Percentiles rank a stretch among this genome's conserved stretches.
Conservation (phyloP, 2,113 vertebrate species). For the Atractosteus spatula region DNA sequence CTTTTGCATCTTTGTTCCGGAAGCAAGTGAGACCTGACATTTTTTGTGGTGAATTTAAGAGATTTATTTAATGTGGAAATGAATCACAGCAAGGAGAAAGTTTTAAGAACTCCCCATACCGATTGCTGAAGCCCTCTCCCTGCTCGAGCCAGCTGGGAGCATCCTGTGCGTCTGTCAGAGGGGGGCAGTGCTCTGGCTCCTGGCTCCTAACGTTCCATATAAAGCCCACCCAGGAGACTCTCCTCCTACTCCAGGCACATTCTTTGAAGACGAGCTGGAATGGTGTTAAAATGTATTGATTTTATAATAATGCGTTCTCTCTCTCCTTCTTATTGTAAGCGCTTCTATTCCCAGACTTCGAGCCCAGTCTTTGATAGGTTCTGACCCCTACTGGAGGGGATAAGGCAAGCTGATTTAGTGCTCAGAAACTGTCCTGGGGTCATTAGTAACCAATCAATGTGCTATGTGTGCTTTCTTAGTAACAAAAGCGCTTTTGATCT, state of each 20-base stretch:
- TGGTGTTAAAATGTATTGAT: constrained; percentile 13
- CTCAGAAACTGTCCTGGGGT: neutral
- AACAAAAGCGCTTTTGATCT: neutral
- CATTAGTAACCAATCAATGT: neutral
- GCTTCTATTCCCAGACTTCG: neutral
- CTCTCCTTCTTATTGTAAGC: constrained; percentile 2
- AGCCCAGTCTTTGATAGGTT: constrained; percentile 1
- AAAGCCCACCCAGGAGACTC: neutral
- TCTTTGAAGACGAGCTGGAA: neutral
- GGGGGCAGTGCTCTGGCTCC: neutral
- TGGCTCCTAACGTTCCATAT: neutral
- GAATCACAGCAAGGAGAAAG: neutral
- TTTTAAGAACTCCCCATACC: neutral
- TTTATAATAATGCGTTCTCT: constrained; percentile 13
- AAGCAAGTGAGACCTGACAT: too few relatives aligned
- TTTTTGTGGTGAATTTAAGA: too few relatives aligned
- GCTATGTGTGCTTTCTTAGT: neutral
- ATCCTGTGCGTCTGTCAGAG: constrained; percentile 1
- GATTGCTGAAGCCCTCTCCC: neutral
- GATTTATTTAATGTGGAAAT: too few relatives aligned
- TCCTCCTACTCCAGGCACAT: neutral
- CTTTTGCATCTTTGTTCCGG: too few relatives aligned
- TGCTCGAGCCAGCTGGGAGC: too few relatives aligned
- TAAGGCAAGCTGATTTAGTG: neutral
- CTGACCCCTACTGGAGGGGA: neutral